Percentiles rank a stretch among this genome's conserved stretches.
These are phyloP conservation scores for Drosophila subobscura DNA, from an alignment of 1,140 invertebrate species.

Conservation along the genomic window DNA sequence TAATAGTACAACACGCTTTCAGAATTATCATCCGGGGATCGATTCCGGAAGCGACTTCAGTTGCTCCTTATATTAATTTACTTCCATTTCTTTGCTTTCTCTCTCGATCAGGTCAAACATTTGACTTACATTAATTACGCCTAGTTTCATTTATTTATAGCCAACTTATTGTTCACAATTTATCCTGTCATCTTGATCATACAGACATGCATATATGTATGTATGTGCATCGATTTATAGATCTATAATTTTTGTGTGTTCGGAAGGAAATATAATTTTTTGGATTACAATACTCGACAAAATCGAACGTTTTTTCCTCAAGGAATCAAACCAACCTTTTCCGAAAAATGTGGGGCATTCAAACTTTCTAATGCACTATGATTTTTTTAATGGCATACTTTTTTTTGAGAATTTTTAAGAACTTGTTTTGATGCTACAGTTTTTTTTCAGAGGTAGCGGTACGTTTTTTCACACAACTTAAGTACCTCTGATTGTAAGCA, in stretches of 20 bases:
- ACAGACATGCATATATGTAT: neutral
- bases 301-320: too few species aligned
- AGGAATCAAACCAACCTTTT: too few species aligned
- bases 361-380: too few species aligned
- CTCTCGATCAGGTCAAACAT: conserved; percentile 40
- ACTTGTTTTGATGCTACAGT: too few species aligned
- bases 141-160: conserved; percentile 78
- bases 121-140: conserved; percentile 78
- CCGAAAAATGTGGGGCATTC: too few species aligned
- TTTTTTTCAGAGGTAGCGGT: too few species aligned
- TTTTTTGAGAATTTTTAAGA: too few species aligned
- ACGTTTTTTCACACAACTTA: too few species aligned
- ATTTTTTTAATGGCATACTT: too few species aligned
- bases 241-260: neutral
- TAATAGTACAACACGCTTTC: conserved; percentile 57
- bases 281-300: too few species aligned
- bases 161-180: conserved; percentile 76
- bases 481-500: too few species aligned
- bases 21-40: conserved; percentile 32
- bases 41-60: conserved; percentile 71
- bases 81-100: conserved; percentile 20
- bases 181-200: conserved; percentile 64
- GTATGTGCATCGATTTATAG: neutral
- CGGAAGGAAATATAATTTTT: too few species aligned
- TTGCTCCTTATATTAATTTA: conserved; percentile 67